Evolutionary conservation across 2,888 invertebrate genomes (phyloP).

Genomic region (Plagodis dolabraria): DNA sequence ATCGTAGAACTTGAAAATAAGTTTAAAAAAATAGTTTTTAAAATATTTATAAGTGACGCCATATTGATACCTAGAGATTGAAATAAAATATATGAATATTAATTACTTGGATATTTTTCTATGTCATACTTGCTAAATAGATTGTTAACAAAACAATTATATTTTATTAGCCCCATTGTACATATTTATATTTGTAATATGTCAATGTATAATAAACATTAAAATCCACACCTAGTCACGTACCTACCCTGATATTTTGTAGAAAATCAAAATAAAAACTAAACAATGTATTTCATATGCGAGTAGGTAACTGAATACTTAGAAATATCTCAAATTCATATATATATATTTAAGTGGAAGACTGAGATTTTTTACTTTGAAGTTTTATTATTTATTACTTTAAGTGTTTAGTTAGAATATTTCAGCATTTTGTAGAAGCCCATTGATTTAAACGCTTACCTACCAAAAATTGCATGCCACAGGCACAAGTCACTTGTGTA

Average conservation of each 20-base stretch:
- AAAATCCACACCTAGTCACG: conserved; percentile 45
- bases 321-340: conserved; percentile 35
- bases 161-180: too few relatives aligned
- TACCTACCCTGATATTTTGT: conserved; percentile 36
- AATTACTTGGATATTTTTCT: too few relatives aligned
- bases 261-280: conserved; percentile 19
- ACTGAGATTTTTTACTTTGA: conserved; percentile 48
- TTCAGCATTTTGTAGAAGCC: conserved; percentile 28
- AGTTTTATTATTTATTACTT: conserved; percentile 29
- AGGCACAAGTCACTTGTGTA: too few relatives aligned
- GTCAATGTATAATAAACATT: background rate
- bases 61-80: too few relatives aligned
- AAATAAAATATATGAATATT: too few relatives aligned
- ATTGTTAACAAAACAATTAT: too few relatives aligned
- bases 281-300: conserved; percentile 30
- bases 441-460: background rate
- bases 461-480: too few relatives aligned
- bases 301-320: background rate
- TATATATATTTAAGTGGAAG: conserved; percentile 43
- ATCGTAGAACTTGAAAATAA: too few relatives aligned
- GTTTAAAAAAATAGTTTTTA: too few relatives aligned
- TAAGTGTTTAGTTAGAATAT: conserved; percentile 29
- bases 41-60: too few relatives aligned
- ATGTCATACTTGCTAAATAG: too few relatives aligned
- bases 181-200: background rate